Evolutionary conservation across 2,888 invertebrate genomes (phyloP).

Genomic region (Pteria penguin): DNA sequence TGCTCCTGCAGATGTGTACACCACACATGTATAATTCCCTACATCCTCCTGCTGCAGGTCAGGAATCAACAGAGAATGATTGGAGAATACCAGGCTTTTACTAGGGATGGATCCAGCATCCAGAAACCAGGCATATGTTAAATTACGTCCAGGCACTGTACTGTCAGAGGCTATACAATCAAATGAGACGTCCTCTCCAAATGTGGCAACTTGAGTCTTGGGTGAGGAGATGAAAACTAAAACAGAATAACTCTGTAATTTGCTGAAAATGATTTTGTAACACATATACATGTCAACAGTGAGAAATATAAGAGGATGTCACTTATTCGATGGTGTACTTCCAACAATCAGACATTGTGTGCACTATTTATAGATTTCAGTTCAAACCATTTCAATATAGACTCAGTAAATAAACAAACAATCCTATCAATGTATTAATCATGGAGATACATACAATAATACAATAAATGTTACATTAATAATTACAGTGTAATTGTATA

Average conservation of each 20-base stretch:
- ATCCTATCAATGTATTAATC: too few relatives aligned
- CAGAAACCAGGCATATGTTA: constrained; percentile 62
- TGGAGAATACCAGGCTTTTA: constrained; percentile 61
- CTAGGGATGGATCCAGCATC: constrained; percentile 47
- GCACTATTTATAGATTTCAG: too few relatives aligned
- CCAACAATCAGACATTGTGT: too few relatives aligned
- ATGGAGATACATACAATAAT: too few relatives aligned
- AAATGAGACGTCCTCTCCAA: constrained; percentile 65
- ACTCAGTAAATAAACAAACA: too few relatives aligned
- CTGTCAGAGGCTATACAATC: constrained; percentile 59
- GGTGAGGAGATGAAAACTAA: constrained; percentile 66
- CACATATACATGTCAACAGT: too few relatives aligned
- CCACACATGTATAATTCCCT: constrained; percentile 72
- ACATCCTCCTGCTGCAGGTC: constrained; percentile 53
- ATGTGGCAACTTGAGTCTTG: constrained; percentile 59
- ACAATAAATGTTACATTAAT: too few relatives aligned
- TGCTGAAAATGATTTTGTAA: too few relatives aligned
- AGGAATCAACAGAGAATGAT: constrained; percentile 71
- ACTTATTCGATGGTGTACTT: too few relatives aligned
- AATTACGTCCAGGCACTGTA: constrained; percentile 34
- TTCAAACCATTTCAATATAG: too few relatives aligned
- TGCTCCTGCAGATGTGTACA: constrained; percentile 37
- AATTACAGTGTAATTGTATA: too few relatives aligned
- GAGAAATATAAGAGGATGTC: too few relatives aligned
- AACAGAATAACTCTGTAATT: constrained; percentile 24